phyloP scores from a whole-genome alignment of 2,797 vertebrate species.

The Lates japonicus region DNA sequence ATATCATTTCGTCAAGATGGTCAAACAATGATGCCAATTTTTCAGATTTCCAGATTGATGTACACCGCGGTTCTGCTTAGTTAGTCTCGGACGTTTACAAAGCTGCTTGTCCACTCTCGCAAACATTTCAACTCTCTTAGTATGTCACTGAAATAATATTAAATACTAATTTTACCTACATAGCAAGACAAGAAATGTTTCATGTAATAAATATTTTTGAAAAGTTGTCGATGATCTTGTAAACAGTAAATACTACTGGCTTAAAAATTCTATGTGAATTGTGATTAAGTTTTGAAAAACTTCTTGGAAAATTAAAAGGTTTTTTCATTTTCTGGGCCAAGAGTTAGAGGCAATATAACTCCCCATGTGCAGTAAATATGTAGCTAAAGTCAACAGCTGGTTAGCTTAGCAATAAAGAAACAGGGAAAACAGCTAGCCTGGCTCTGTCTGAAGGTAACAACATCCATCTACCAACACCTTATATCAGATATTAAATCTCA shows the following conservation, averaged over 20 bases:
- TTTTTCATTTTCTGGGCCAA: not conserved
- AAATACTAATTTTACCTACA: too few relatives aligned
- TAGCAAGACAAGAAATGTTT: not conserved
- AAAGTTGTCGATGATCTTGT: too few relatives aligned
- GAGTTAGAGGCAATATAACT: too few relatives aligned
- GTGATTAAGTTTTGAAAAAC: not conserved
- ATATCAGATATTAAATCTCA: too few relatives aligned
- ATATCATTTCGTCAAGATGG: slow-evolving; percentile 28
- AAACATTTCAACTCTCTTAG: not conserved
- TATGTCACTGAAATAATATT: too few relatives aligned
- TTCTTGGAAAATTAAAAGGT: too few relatives aligned
- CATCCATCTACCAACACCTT: too few relatives aligned
- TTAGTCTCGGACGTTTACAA: slow-evolving; percentile 8
- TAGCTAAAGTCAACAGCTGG: not conserved
- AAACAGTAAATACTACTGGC: not conserved
- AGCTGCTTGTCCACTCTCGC: slow-evolving; percentile 11
- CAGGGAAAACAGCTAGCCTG: too few relatives aligned
- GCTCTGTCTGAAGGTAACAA: too few relatives aligned
- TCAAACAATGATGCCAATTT: slow-evolving; percentile 10
- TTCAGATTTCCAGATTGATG: not conserved
- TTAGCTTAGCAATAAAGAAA: not conserved
- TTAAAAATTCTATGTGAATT: too few relatives aligned
- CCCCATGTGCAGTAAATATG: not conserved
- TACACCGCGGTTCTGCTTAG: slow-evolving; percentile 7
- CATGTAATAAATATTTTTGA: not conserved